Evolutionary conservation across 2,797 vertebrate genomes (phyloP).

Genomic region (Decapterus maruadsi): DNA sequence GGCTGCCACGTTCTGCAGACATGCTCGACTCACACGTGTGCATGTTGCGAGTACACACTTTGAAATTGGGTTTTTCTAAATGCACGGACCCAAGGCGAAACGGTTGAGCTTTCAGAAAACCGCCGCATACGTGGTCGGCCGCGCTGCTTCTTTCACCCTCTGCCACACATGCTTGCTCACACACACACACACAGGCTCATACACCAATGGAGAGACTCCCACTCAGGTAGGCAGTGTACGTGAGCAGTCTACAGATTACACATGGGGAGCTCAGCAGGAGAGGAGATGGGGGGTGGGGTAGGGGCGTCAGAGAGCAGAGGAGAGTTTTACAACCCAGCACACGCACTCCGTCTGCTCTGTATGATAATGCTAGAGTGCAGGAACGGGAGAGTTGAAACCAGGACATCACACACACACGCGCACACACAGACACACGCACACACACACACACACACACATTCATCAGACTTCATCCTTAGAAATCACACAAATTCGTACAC

Average conservation of each 20-base stretch:
- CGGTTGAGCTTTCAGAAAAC: slow-evolving; percentile 43
- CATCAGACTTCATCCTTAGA: slow-evolving; percentile 39
- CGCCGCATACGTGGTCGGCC: slow-evolving; percentile 34
- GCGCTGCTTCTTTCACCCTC: slow-evolving; percentile 57
- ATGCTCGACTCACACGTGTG: slow-evolving; percentile 19
- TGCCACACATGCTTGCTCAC: slow-evolving; percentile 33
- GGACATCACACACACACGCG: slow-evolving; percentile 69
- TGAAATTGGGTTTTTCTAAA: slow-evolving; percentile 48
- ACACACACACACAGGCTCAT: slow-evolving; percentile 41
- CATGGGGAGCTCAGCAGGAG: slow-evolving; percentile 77
- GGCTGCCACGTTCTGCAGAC: slow-evolving; percentile 64
- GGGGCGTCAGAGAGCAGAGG: slow-evolving; percentile 69
- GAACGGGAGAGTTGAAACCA: slow-evolving; percentile 81
- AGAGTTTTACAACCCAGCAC: slow-evolving; percentile 84
- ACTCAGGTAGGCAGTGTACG: slow-evolving; percentile 81
- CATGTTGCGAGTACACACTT: slow-evolving; percentile 25
- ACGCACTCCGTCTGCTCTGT: slow-evolving; percentile 85
- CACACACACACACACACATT: slow-evolving; percentile 18
- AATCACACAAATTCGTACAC: slow-evolving; percentile 29
- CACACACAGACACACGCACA: slow-evolving; percentile 22
- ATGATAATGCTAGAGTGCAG: slow-evolving; percentile 85
- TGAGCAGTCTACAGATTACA: slow-evolving; percentile 83
- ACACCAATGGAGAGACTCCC: slow-evolving; percentile 63
- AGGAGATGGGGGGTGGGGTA: slow-evolving; percentile 54
- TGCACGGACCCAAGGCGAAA: slow-evolving; percentile 23